A percentile compares a stretch with the other conserved stretches of the same genome.
Conservation (phyloP, 2,888 invertebrate species). For the Doris montereyensis region DNA sequence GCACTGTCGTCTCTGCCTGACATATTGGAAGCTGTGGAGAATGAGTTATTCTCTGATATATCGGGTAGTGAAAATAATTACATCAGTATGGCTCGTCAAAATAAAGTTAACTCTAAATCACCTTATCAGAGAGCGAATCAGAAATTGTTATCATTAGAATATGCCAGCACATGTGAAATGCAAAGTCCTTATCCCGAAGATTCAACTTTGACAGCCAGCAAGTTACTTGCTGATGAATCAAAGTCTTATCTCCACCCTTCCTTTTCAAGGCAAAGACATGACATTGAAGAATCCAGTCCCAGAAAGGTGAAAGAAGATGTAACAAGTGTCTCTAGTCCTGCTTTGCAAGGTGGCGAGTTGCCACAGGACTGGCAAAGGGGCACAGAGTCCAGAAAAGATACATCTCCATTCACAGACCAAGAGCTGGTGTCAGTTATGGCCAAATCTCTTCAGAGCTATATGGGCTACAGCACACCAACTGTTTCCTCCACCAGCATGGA, state of each 20-base stretch:
- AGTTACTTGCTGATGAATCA: constrained; percentile 19
- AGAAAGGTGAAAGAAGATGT: too few relatives aligned
- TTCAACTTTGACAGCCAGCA: constrained; percentile 39
- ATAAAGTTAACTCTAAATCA: neutral
- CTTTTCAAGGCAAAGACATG: neutral
- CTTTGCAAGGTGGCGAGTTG: too few relatives aligned
- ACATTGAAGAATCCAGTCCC: neutral
- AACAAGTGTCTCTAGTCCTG: too few relatives aligned
- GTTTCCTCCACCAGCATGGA: constrained; percentile 1
- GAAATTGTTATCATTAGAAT: too few relatives aligned
- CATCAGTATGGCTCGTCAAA: neutral
- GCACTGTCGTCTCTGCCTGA: constrained; percentile 24
- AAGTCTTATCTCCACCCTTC: constrained; percentile 28
- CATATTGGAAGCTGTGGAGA: constrained; percentile 27
- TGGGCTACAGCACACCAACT: neutral
- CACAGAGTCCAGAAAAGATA: neutral
- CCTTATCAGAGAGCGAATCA: too few relatives aligned
- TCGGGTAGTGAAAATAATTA: neutral
- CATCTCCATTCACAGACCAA: constrained; percentile 39
- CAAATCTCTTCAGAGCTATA: constrained; percentile 29
- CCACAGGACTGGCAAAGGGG: neutral
- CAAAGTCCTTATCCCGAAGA: constrained; percentile 26
- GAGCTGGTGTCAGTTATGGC: constrained; percentile 37
- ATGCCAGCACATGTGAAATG: neutral
- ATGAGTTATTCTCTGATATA: constrained; percentile 20